Evolutionary conservation across 2,113 vertebrate genomes (phyloP).

Genomic region (Gobius niger): DNA sequence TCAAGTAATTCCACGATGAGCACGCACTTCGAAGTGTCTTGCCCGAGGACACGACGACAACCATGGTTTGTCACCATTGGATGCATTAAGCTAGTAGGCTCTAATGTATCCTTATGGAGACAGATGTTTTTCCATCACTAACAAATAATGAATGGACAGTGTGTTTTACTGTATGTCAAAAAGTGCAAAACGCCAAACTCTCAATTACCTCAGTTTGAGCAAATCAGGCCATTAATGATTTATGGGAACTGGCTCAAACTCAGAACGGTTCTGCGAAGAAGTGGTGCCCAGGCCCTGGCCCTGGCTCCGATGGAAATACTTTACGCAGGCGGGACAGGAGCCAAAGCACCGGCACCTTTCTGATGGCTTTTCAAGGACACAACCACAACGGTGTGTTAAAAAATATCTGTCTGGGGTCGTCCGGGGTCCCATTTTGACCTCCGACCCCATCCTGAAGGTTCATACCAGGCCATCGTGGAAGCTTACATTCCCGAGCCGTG

Average conservation of each 20-base stretch:
- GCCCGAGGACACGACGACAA: too few species aligned
- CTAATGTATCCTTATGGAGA: too few species aligned
- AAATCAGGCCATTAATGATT: slow-evolving; percentile 21
- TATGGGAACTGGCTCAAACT: slow-evolving; percentile 32
- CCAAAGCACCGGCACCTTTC: slow-evolving; percentile 36
- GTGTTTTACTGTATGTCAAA: not conserved
- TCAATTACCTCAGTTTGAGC: slow-evolving; percentile 16
- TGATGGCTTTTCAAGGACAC: slow-evolving; percentile 51
- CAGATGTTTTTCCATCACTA: not conserved
- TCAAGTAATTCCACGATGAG: too few species aligned
- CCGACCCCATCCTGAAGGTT: slow-evolving; percentile 33
- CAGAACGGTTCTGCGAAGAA: slow-evolving; percentile 11
- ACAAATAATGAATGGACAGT: not conserved
- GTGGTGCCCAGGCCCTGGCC: slow-evolving; percentile 36
- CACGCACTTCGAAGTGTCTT: too few species aligned
- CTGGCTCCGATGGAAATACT: slow-evolving; percentile 53
- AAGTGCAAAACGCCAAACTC: not conserved
- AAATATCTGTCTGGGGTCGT: slow-evolving; percentile 21
- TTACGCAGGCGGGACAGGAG: slow-evolving; percentile 44
- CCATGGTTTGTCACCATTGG: too few species aligned
- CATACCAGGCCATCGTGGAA: not conserved
- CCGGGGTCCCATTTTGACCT: slow-evolving; percentile 36
- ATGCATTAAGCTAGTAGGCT: too few species aligned
- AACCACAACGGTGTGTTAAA: slow-evolving; percentile 24
- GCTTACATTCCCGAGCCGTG: slow-evolving; percentile 26